phyloP scores from a whole-genome alignment of 2,888 invertebrate species.

The Patella pellucida region DNA sequence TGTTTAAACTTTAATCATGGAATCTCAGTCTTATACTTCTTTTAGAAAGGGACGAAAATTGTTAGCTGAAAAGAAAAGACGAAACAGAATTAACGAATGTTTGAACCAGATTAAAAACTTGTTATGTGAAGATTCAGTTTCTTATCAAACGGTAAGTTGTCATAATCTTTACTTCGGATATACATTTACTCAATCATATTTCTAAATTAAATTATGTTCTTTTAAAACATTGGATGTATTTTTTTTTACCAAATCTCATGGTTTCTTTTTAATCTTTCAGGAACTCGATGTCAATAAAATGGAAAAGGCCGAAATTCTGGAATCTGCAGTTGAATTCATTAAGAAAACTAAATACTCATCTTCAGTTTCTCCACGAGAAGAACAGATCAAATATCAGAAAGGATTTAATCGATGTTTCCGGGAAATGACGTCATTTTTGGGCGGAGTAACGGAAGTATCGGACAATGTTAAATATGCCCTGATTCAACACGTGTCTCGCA shows the following conservation, averaged over 20 bases:
- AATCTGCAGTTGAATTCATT: conserved; percentile 1
- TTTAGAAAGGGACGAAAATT: conserved; percentile 7
- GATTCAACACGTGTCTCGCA: neutral
- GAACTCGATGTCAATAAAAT: neutral
- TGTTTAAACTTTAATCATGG: neutral
- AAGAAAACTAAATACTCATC: neutral
- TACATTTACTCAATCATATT: too few species aligned
- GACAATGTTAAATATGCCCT: neutral
- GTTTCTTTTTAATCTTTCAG: too few species aligned
- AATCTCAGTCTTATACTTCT: neutral
- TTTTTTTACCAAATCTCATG: too few species aligned
- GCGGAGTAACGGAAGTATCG: neutral
- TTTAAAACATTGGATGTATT: too few species aligned
- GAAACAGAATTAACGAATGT: neutral
- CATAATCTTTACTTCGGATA: too few species aligned
- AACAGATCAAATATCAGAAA: neutral
- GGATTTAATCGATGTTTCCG: neutral
- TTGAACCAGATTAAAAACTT: conserved; percentile 5
- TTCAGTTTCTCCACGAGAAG: neutral
- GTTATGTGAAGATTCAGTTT: neutral
- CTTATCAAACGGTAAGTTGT: too few species aligned
- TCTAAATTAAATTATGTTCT: too few species aligned
- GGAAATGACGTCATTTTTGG: neutral
- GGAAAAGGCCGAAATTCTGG: neutral
- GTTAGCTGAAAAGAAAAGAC: conserved; percentile 11